Conservation (phyloP, 2,888 invertebrate genomes). For the Nomada flava region DNA sequence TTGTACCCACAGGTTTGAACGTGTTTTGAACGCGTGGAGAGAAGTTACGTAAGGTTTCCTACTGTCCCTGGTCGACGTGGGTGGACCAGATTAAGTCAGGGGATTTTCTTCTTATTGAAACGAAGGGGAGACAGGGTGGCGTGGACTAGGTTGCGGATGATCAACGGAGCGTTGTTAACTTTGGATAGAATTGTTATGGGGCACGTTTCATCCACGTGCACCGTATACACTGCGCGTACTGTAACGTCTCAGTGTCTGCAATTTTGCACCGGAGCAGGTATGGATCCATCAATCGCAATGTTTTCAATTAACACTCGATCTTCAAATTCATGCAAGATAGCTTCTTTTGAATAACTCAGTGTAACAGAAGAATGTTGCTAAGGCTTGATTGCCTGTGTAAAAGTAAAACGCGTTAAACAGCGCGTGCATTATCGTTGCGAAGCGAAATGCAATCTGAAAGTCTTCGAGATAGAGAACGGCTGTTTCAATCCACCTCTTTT, state of each 20-base stretch:
- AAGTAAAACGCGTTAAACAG: slow-evolving; percentile 5
- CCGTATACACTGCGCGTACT: too few species aligned
- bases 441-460: slow-evolving; percentile 19
- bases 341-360: not conserved
- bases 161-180: too few species aligned
- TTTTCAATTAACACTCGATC: too few species aligned
- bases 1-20: not conserved
- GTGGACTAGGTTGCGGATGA: too few species aligned
- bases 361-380: not conserved
- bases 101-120: not conserved
- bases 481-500: not conserved
- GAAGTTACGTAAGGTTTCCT: slow-evolving; percentile 30
- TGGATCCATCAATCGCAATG: not conserved
- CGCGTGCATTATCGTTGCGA: slow-evolving; percentile 2
- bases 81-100: not conserved
- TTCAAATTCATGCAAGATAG: too few species aligned
- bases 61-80: not conserved
- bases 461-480: not conserved
- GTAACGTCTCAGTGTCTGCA: too few species aligned
- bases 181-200: too few species aligned
- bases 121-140: too few species aligned
- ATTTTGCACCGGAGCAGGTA: too few species aligned
- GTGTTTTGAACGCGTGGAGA: not conserved
- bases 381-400: slow-evolving; percentile 5
- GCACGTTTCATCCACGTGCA: too few species aligned